Percentiles rank a stretch among this genome's conserved stretches.
Evolutionary conservation across 2,113 vertebrate genomes (phyloP).

Genomic region (Micronycteris hirsuta): DNA sequence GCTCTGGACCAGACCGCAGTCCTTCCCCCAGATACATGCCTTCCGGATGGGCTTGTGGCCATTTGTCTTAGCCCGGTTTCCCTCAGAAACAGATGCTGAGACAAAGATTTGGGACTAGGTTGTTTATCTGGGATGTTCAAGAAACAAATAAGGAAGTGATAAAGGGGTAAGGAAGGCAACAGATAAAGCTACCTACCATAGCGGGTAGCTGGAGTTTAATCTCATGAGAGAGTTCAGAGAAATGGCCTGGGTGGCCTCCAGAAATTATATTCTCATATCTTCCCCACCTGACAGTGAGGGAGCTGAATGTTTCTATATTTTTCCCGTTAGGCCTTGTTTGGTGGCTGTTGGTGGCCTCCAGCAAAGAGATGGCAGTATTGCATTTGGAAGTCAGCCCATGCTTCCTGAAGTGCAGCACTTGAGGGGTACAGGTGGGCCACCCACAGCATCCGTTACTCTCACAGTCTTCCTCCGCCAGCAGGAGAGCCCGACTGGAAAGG

Average conservation of each 20-base stretch:
- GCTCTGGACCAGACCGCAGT: too few relatives aligned
- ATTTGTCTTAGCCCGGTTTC: too few relatives aligned
- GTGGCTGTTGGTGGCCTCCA: too few relatives aligned
- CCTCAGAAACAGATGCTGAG: not conserved
- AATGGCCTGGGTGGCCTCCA: not conserved
- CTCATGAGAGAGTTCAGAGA: not conserved
- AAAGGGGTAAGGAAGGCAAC: not conserved
- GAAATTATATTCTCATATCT: not conserved
- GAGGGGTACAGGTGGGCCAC: not conserved
- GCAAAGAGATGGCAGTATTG: not conserved
- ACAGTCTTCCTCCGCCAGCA: not conserved
- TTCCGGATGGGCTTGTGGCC: fast-evolving
- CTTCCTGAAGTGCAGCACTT: too few relatives aligned
- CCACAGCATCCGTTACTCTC: not conserved
- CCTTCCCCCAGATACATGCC: not conserved
- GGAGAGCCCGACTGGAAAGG: not conserved
- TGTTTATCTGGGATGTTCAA: not conserved
- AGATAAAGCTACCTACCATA: not conserved
- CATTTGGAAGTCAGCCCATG: not conserved
- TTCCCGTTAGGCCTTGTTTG: fast-evolving
- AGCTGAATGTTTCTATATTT: not conserved
- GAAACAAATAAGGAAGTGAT: not conserved
- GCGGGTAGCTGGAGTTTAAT: not conserved
- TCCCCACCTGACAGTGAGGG: not conserved
- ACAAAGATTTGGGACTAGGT: not conserved